Evolutionary conservation across 92 coral and sea anemone species (phyloP).

Genomic region (Hydrozoanthus gracilis): DNA sequence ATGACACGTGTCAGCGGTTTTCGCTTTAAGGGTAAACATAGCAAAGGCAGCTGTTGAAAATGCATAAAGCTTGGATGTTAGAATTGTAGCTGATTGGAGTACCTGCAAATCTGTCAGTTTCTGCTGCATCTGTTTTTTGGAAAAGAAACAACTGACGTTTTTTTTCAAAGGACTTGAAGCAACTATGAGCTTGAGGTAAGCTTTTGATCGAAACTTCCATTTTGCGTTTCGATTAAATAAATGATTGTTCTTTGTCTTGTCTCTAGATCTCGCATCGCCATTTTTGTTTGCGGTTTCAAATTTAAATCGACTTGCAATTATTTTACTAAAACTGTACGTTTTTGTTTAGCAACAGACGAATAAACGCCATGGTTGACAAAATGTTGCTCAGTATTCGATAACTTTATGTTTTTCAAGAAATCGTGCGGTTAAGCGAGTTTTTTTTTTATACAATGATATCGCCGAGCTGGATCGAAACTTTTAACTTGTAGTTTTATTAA

Average conservation of each 20-base stretch:
- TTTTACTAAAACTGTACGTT: background rate
- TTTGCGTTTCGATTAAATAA: background rate
- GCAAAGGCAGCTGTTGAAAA: constrained; percentile 5
- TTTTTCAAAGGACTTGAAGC: background rate
- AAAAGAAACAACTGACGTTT: background rate
- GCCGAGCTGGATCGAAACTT: background rate
- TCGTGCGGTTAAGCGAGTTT: background rate
- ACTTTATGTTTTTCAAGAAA: background rate
- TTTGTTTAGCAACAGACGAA: background rate
- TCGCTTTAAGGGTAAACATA: constrained; percentile 20
- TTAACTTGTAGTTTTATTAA: background rate
- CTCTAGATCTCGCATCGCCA: constrained; percentile 14
- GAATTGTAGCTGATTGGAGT: background rate
- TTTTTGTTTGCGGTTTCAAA: constrained; percentile 27
- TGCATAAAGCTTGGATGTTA: background rate
- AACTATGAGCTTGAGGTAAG: constrained; percentile 41
- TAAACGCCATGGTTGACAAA: background rate
- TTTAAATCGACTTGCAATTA: constrained; percentile 2
- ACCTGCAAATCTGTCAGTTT: background rate
- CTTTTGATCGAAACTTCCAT: background rate
- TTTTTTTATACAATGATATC: background rate
- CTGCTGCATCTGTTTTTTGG: background rate
- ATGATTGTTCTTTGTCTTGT: background rate
- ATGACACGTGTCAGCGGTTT: constrained; percentile 26
- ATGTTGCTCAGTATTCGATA: background rate